Evolutionary conservation across 2,113 vertebrate genomes (phyloP).

Genomic region (Ammodytes dubius): DNA sequence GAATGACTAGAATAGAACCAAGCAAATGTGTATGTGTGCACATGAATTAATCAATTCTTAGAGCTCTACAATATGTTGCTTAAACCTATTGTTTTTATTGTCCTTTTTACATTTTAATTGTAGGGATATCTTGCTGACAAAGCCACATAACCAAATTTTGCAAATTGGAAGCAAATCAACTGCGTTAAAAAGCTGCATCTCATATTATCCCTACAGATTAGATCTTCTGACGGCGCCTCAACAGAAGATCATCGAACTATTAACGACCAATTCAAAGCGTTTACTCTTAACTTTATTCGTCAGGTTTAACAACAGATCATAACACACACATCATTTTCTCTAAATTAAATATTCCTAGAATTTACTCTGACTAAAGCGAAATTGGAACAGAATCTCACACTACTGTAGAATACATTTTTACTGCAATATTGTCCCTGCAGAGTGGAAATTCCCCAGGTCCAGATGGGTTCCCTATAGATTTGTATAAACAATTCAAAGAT

Average conservation of each 20-base stretch:
- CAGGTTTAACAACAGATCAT: neutral
- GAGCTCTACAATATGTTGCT: neutral
- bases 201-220: neutral
- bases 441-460: neutral
- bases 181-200: neutral
- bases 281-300: neutral
- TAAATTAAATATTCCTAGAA: neutral
- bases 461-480: neutral
- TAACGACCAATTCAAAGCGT: neutral
- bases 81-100: constrained; percentile 19
- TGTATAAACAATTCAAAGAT: neutral
- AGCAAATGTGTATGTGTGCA: constrained; percentile 10
- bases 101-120: constrained; percentile 22
- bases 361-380: neutral
- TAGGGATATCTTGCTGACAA: constrained; percentile 8
- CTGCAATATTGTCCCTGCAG: neutral
- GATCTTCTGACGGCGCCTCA: neutral
- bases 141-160: constrained; percentile 13
- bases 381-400: neutral
- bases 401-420: neutral
- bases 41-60: constrained; percentile 8
- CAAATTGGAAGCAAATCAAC: neutral
- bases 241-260: neutral
- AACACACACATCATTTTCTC: neutral
- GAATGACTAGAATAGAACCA: constrained; percentile 35